A percentile compares a stretch with the other conserved stretches of the same genome.
Evolutionary conservation across 2,888 invertebrate genomes (phyloP).

Genomic region (Argynnis bischoffii): DNA sequence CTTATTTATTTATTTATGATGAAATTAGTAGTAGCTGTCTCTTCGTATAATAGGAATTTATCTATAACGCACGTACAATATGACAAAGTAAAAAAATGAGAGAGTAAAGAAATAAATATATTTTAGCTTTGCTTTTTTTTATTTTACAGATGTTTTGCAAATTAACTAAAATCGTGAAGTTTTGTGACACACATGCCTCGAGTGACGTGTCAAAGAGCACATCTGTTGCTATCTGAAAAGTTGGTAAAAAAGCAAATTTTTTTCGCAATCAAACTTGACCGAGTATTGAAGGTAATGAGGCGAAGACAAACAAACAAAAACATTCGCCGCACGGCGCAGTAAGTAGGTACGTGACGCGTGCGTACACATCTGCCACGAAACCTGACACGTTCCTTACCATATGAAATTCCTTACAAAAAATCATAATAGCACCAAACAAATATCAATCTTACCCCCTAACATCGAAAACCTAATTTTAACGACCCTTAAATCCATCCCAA

Average conservation of each 20-base stretch:
- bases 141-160: too few species aligned
- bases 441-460: conserved; percentile 44
- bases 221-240: conserved; percentile 13
- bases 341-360: conserved; percentile 58
- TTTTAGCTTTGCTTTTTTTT: too few species aligned
- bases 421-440: conserved; percentile 41
- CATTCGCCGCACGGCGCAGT: conserved; percentile 45
- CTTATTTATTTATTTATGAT: too few species aligned
- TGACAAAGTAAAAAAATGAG: too few species aligned
- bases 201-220: background rate
- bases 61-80: too few species aligned
- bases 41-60: too few species aligned
- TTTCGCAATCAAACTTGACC: conserved; percentile 25
- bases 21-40: too few species aligned
- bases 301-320: conserved; percentile 43
- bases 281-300: conserved; percentile 31
- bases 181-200: background rate
- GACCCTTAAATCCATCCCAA: conserved; percentile 16
- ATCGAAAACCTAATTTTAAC: conserved; percentile 34
- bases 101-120: too few species aligned
- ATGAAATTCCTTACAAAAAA: conserved; percentile 74
- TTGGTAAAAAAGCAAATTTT: conserved; percentile 17
- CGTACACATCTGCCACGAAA: conserved; percentile 76
- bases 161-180: too few species aligned
- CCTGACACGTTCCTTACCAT: conserved; percentile 75